Evolutionary conservation across 2,113 vertebrate genomes (phyloP).

Genomic region (Chamaea fasciata): DNA sequence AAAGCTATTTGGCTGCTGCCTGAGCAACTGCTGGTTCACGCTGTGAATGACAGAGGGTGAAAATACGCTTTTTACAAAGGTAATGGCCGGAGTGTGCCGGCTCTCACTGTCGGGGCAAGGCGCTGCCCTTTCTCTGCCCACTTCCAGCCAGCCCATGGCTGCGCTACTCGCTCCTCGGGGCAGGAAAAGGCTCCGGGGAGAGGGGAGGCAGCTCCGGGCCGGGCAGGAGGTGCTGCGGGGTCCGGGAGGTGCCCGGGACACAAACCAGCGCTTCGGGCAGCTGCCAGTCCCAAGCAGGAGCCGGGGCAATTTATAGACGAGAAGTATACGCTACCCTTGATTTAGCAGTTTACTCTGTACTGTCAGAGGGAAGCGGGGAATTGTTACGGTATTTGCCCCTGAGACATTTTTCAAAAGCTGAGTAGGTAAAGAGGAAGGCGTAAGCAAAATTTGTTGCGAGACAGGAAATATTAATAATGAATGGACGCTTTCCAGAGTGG

Average conservation of each 20-base stretch:
- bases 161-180: not conserved
- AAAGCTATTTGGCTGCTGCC: not conserved
- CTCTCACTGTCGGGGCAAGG: rapidly evolving
- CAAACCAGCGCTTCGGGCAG: not conserved
- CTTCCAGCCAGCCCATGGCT: not conserved
- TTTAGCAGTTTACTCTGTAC: not conserved
- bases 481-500: not conserved
- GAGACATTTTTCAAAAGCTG: not conserved
- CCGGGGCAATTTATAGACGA: not conserved
- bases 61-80: not conserved
- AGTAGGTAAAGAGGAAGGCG: not conserved
- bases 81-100: not conserved
- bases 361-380: not conserved
- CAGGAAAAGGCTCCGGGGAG: not conserved
- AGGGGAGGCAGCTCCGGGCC: rapidly evolving
- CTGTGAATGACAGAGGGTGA: not conserved
- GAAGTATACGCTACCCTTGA: not conserved
- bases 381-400: not conserved
- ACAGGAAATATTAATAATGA: not conserved
- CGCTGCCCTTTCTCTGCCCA: not conserved
- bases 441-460: not conserved
- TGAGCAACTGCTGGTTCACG: not conserved
- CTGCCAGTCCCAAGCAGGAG: not conserved
- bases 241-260: rapidly evolving
- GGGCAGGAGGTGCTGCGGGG: too few species aligned